Evolutionary conservation across 2,888 invertebrate genomes (phyloP).

Genomic region (Horisme vitalbata): DNA sequence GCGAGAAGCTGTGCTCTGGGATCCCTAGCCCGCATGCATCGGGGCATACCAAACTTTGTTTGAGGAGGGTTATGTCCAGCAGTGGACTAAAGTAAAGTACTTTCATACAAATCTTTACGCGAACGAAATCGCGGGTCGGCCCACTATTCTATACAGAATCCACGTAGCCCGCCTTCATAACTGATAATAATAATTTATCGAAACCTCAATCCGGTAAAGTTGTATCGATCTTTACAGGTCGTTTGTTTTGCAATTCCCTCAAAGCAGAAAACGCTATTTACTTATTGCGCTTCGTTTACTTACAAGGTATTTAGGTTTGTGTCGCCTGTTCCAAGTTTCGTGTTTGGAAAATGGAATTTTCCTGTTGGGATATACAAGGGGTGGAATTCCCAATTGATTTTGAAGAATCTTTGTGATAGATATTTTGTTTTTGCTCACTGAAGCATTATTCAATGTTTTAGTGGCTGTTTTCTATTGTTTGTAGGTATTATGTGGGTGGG

Average conservation of each 20-base stretch:
- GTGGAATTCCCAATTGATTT: conserved; percentile 74
- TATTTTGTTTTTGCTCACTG: conserved; percentile 55
- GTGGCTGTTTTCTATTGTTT: conserved; percentile 18
- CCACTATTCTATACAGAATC: no score
- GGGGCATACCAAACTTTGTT: no score
- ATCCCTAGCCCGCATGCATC: no score
- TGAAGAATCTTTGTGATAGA: conserved; percentile 61
- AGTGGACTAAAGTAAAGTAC: no score
- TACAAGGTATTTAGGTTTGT: conserved; percentile 78
- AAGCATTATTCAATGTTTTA: conserved; percentile 32
- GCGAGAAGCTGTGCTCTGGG: no score
- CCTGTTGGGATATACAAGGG: conserved; percentile 67
- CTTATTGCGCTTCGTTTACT: conserved; percentile 80
- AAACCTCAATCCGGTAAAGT: conserved; percentile 56
- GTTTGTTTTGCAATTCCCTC: conserved; percentile 69
- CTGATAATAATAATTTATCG: not conserved
- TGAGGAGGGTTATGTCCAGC: not conserved
- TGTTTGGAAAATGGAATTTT: conserved; percentile 79
- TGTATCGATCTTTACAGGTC: conserved; percentile 61
- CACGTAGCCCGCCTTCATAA: no score
- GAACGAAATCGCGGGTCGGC: no score
- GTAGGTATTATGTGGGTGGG: conserved; percentile 9
- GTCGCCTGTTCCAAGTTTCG: conserved; percentile 70
- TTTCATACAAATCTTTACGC: no score
- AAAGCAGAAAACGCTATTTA: conserved; percentile 73